Conservation (phyloP, 2,888 invertebrate genomes). For the Reticulitermes lucifugus region DNA sequence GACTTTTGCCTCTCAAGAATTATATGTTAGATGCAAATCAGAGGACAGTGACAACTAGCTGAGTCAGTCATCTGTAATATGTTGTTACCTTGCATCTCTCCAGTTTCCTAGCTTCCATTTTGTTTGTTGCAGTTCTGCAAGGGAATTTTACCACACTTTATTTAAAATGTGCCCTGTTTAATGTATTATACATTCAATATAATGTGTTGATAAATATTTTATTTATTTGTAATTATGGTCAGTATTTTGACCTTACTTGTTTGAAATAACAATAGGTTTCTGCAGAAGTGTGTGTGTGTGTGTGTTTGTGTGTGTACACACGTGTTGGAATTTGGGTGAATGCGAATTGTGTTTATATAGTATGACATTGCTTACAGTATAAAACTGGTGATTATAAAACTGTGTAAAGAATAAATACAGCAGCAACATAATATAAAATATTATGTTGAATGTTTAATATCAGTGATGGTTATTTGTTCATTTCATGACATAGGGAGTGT, state of each 20-base stretch:
- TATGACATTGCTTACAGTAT: background rate
- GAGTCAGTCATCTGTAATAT: background rate
- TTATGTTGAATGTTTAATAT: background rate
- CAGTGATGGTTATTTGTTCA: background rate
- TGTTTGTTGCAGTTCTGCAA: background rate
- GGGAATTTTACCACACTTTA: background rate
- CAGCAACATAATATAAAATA: background rate
- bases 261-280: slow-evolving; percentile 5
- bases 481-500: background rate
- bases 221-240: slow-evolving; percentile 16
- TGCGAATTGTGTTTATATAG: background rate
- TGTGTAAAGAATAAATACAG: background rate
- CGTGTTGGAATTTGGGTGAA: background rate
- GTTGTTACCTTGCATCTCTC: slow-evolving; percentile 6
- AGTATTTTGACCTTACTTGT: background rate
- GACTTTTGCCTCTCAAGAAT: slow-evolving; percentile 7
- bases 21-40: background rate
- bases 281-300: background rate
- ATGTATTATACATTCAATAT: background rate
- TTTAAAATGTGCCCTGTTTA: slow-evolving; percentile 7
- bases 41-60: background rate
- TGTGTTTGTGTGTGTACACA: background rate
- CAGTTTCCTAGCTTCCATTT: background rate
- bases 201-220: slow-evolving; percentile 24
- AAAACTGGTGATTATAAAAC: background rate